Conservation (phyloP, 2,113 vertebrate genomes). For the Carassius gibelio region DNA sequence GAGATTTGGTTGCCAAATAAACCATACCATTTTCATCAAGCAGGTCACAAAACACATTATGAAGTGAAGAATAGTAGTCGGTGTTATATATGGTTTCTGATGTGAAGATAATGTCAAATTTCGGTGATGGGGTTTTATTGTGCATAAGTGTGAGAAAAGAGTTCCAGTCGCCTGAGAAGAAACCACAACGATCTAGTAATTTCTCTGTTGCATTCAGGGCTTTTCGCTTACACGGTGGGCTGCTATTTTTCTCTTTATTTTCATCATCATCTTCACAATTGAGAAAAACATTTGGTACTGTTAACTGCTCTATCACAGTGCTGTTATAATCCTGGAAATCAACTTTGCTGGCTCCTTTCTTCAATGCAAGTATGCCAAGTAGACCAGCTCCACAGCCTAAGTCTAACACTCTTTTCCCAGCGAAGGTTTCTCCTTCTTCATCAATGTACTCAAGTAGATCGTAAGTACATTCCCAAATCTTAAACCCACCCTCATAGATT, state of each 20-base stretch:
- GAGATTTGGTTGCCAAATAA: constrained; percentile 88
- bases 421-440: constrained; percentile 75
- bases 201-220: constrained; percentile 57
- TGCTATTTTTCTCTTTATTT: constrained; percentile 8
- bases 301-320: constrained; percentile 89
- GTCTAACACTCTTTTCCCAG: constrained; percentile 83
- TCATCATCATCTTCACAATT: constrained; percentile 71
- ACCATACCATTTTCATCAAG: constrained; percentile 77
- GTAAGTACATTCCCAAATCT: constrained; percentile 97
- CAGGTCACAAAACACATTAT: constrained; percentile 78
- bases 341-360: constrained; percentile 77
- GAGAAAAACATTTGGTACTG: constrained; percentile 82
- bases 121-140: constrained; percentile 65
- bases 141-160: constrained; percentile 79
- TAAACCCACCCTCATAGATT: constrained; percentile 93
- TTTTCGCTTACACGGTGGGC: constrained; percentile 64
- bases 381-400: constrained; percentile 93
- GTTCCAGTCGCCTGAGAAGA: constrained; percentile 93
- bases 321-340: constrained; percentile 98
- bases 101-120: constrained; percentile 89
- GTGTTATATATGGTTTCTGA: constrained; percentile 96
- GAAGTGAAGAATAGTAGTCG: constrained; percentile 81
- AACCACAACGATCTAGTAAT: constrained; percentile 72
- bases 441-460: constrained; percentile 85
- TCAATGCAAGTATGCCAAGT: constrained; percentile 85